Evolutionary conservation across 2,797 vertebrate genomes (phyloP).

Genomic region (Lepidocolaptes lacrymiger): DNA sequence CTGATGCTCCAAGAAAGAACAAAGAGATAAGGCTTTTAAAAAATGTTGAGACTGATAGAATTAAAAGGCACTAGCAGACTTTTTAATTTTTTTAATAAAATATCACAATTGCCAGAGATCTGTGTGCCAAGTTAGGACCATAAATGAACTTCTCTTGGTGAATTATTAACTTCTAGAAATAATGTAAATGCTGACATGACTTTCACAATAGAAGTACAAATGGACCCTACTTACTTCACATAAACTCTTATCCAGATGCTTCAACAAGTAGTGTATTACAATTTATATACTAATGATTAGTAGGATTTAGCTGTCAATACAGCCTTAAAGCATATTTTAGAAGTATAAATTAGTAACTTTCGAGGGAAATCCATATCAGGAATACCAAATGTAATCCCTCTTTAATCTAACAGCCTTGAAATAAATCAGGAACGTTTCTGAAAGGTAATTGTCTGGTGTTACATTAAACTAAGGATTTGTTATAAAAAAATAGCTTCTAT

Average conservation of each 20-base stretch:
- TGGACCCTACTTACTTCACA: background rate
- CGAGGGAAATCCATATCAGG: background rate
- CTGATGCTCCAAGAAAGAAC: background rate
- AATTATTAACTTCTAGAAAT: background rate
- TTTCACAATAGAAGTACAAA: background rate
- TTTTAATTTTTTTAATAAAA: background rate
- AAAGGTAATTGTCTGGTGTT: background rate
- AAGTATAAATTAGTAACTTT: background rate
- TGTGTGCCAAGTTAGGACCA: background rate
- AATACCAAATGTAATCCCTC: constrained; percentile 11
- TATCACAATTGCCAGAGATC: background rate
- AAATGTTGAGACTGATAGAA: background rate
- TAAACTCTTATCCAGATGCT: constrained; percentile 11
- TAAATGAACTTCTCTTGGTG: background rate
- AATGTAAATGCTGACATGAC: background rate
- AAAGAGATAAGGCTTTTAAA: background rate
- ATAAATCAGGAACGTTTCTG: constrained; percentile 14
- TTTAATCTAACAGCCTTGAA: background rate
- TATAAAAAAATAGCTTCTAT: background rate
- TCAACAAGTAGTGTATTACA: background rate
- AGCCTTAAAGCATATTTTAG: background rate
- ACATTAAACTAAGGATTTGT: background rate
- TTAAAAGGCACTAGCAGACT: background rate
- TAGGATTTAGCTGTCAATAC: constrained; percentile 1
- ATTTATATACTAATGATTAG: background rate